A percentile compares a stretch with the other conserved stretches of the same genome.
Evolutionary conservation across 2,888 invertebrate species (phyloP).

Genomic region (Coelopa pilipes): DNA sequence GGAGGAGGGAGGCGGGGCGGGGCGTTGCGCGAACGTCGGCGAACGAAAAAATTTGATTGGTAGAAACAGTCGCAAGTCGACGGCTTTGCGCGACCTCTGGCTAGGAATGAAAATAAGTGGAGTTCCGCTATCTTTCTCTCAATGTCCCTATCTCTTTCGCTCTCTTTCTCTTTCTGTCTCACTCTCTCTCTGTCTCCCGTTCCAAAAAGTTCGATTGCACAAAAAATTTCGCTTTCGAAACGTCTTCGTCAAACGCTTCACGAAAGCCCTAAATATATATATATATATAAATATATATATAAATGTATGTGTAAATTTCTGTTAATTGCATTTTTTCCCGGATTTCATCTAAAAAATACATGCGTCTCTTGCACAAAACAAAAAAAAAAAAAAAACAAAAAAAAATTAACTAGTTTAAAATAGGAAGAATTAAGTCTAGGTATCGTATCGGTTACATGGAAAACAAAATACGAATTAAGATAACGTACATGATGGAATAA

Average conservation of each 20-base stretch:
- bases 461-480: neutral
- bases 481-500: too few species aligned
- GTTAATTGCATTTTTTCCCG: constrained; percentile 39
- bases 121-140: too few species aligned
- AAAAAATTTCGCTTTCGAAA: neutral
- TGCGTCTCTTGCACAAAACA: constrained; percentile 22
- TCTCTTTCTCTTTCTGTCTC: constrained; percentile 31
- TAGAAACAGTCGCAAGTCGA: too few species aligned
- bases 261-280: too few species aligned
- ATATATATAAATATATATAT: too few species aligned
- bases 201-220: constrained; percentile 21
- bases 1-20: too few species aligned
- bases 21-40: too few species aligned
- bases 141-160: too few species aligned
- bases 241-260: neutral
- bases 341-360: constrained; percentile 46
- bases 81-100: too few species aligned
- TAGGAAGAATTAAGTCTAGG: neutral
- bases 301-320: neutral
- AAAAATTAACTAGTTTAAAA: constrained; percentile 29
- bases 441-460: neutral
- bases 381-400: too few species aligned
- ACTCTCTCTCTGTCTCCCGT: constrained; percentile 26
- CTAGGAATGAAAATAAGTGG: too few species aligned
- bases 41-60: too few species aligned